Evolutionary conservation across 2,888 invertebrate species (phyloP).

Genomic region (Agrotis clavis): DNA sequence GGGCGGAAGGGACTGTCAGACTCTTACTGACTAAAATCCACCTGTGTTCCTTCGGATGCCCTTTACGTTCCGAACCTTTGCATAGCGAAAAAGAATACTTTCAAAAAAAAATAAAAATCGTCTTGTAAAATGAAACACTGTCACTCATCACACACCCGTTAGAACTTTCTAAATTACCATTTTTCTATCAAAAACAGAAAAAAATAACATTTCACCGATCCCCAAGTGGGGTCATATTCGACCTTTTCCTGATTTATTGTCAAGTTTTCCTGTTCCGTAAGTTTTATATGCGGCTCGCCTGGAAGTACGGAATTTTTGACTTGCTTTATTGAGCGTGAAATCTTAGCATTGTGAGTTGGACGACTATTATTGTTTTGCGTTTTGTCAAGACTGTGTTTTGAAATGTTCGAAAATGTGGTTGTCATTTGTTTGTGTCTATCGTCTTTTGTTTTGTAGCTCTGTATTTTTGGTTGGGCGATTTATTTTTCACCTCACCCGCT

Average conservation of each 20-base stretch:
- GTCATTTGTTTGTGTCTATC: conserved; percentile 34
- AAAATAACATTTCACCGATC: conserved; percentile 72
- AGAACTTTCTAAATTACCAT: conserved; percentile 53
- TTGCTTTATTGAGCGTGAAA: conserved; percentile 83
- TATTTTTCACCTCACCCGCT: too few species aligned
- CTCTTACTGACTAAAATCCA: too few species aligned
- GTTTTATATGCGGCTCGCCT: conserved; percentile 81
- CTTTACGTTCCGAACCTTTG: too few species aligned
- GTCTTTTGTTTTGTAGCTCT: not conserved
- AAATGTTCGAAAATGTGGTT: conserved; percentile 43
- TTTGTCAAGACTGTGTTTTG: conserved; percentile 40
- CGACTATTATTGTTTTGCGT: conserved; percentile 59
- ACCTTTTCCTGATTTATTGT: conserved; percentile 87
- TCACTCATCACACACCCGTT: conserved; percentile 27
- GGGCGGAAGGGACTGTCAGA: too few species aligned
- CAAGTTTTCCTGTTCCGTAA: conserved; percentile 79
- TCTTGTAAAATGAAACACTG: conserved; percentile 25
- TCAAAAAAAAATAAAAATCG: too few species aligned
- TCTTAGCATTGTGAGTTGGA: conserved; percentile 58
- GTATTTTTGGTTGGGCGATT: not conserved
- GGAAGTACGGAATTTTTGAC: conserved; percentile 79
- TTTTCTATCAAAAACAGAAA: conserved; percentile 62
- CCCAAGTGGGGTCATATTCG: conserved; percentile 79
- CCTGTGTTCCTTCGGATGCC: too few species aligned
- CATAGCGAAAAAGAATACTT: too few species aligned